Base-by-base conservation (phyloP, 1,140 invertebrate species). In the Platyscapa corneri region DNA sequence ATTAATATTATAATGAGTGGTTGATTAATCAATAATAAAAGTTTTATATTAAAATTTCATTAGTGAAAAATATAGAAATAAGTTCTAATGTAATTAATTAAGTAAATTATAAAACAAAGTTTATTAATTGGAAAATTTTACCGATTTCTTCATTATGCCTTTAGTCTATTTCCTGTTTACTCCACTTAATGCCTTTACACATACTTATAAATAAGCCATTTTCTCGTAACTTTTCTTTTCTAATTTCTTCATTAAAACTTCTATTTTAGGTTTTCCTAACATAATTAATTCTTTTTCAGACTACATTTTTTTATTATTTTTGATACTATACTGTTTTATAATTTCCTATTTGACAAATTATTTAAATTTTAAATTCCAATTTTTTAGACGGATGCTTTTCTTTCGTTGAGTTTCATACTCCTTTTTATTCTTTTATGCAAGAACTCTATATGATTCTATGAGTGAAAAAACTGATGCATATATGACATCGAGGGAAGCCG, bases 381-480 rank as follows among this genome's bases (percentile, higher is more conserved):
- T 46, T 46, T 5, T 53, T 2, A 27, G 14, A 32, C n/a, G 6
- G 1, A 67, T 34, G 7, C 7, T 30, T 10, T 16, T 0, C 1
- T 20, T 20, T 18, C 1, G 10, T 72, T 72, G 20, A 5, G 5
- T 72, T 72, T 23, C 16, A 6, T 20, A 72, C 10, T 72, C 20
- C n/a, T 37, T 72, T 39, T 3, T 7, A 20, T 67, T 67, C 5
- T 12, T 67, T n/a, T 14, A 2, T 8, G n/a, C n/a, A 7, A 37
- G 8, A 6, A 2, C n/a, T 49, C 49, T 56, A 34, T 5, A 16
- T 46, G 46, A 72, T 32, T 23, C 39, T 3, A 34, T 46, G n/a
- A 72, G 67, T 34, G 34, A 84, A 79, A 72, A 34, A n/a, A n/a
- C n/a, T 53, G 32, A 27, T 79, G 39, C 56, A 64, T n/a, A 30